Evolutionary conservation across 2,797 vertebrate species (phyloP).

Genomic region (Hemitrygon akajei): DNA sequence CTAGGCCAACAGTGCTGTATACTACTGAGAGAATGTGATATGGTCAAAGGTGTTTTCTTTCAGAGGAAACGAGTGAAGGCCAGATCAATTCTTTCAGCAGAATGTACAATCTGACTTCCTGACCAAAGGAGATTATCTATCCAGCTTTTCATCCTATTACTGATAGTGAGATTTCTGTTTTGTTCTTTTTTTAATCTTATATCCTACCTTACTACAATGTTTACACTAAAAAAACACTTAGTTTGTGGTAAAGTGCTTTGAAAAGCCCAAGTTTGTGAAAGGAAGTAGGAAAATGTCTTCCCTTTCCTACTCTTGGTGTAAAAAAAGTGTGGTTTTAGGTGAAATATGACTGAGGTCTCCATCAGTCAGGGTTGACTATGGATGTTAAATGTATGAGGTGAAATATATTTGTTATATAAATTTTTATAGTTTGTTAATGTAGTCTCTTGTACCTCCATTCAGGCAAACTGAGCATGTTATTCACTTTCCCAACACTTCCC

Average conservation of each 20-base stretch:
- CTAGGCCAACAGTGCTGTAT: background rate
- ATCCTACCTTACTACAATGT: background rate
- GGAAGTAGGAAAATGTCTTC: background rate
- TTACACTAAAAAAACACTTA: background rate
- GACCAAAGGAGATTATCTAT: background rate
- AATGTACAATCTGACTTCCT: background rate
- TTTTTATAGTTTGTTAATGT: no score
- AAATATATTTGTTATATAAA: no score
- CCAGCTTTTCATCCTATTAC: background rate
- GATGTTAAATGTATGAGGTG: no score
- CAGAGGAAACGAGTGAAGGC: no score
- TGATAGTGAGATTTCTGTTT: background rate
- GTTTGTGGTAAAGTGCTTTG: background rate
- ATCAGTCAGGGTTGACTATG: no score
- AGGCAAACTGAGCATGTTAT: background rate
- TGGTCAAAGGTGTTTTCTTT: background rate
- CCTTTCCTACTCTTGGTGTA: background rate
- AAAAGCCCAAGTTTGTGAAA: background rate
- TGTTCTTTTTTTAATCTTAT: background rate
- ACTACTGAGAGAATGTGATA: background rate
- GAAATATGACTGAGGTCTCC: background rate
- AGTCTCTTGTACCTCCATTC: no score
- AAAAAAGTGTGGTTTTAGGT: background rate
- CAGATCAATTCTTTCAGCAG: background rate
- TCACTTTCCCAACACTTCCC: background rate